Percentiles rank a stretch among this genome's conserved stretches.
These are phyloP conservation scores for Microtus montanus DNA, from an alignment of 2,113 vertebrate genomes.

Conservation along the genomic window DNA sequence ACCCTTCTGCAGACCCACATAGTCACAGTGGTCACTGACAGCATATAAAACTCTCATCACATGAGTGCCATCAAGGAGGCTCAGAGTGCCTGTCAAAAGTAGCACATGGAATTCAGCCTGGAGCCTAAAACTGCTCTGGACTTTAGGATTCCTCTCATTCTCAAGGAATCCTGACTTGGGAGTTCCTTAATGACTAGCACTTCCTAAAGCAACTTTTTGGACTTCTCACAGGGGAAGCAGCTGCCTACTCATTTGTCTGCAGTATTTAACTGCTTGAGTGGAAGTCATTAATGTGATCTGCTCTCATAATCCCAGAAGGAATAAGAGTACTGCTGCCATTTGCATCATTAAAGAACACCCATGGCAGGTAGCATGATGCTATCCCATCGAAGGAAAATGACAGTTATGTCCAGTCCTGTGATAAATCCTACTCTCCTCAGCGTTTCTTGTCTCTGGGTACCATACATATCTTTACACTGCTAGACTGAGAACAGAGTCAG, in stretches of 20 bases:
- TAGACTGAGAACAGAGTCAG: not conserved
- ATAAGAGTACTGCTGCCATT: not conserved
- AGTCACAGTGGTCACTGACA: constrained; percentile 70
- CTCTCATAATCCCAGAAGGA: not conserved
- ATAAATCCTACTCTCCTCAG: not conserved
- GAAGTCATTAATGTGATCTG: not conserved
- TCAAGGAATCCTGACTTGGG: not conserved
- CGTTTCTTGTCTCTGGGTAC: not conserved
- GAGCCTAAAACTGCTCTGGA: not conserved
- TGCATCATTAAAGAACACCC: constrained; percentile 49
- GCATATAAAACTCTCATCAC: constrained; percentile 73
- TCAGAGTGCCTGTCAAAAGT: constrained; percentile 55
- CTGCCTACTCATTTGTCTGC: not conserved
- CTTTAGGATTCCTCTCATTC: not conserved
- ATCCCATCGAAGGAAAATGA: not conserved
- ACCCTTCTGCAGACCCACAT: constrained; percentile 66
- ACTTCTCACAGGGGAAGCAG: not conserved
- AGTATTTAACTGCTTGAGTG: not conserved
- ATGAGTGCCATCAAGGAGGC: constrained; percentile 41
- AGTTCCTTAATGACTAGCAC: constrained; percentile 13
- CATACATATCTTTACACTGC: not conserved
- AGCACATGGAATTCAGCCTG: constrained; percentile 29
- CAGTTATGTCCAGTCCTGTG: not conserved
- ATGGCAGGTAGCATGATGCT: not conserved
- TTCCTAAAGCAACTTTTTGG: not conserved